phyloP scores from a whole-genome alignment of 1,140 invertebrate genomes.

The Phenacoccus solenopsis region DNA sequence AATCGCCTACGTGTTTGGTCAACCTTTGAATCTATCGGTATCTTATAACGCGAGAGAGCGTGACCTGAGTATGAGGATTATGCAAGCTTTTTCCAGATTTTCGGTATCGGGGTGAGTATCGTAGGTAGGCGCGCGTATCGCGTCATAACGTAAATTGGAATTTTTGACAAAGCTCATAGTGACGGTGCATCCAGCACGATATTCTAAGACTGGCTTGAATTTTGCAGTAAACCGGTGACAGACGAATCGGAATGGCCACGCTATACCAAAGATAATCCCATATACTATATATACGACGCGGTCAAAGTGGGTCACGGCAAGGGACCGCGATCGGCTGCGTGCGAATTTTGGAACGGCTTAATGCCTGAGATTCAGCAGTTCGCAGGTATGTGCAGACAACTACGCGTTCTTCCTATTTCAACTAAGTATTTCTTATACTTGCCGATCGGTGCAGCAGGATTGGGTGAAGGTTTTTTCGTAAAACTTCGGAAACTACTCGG shows the following conservation, averaged over 20 bases:
- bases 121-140: no score
- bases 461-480: no score
- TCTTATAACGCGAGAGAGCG: conserved; percentile 69
- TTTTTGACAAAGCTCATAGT: no score
- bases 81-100: conserved; percentile 74
- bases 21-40: conserved; percentile 70
- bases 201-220: no score
- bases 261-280: conserved; percentile 67
- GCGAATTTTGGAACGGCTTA: conserved; percentile 92
- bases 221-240: conserved; percentile 62
- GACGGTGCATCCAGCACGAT: no score
- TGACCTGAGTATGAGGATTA: conserved; percentile 69
- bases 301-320: conserved; percentile 53
- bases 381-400: not conserved
- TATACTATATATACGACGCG: conserved; percentile 80
- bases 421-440: no score
- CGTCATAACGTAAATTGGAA: no score
- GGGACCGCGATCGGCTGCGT: conserved; percentile 71
- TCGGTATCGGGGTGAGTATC: conserved; percentile 66
- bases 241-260: conserved; percentile 75
- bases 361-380: conserved; percentile 53
- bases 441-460: no score
- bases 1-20: conserved; percentile 91
- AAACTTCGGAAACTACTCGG: no score
- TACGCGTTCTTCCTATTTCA: no score